A percentile compares a stretch with the other conserved stretches of the same genome.
These are phyloP conservation scores for Dipodomys stephensi DNA, from an alignment of 2,113 vertebrate species.

Conservation along the genomic window DNA sequence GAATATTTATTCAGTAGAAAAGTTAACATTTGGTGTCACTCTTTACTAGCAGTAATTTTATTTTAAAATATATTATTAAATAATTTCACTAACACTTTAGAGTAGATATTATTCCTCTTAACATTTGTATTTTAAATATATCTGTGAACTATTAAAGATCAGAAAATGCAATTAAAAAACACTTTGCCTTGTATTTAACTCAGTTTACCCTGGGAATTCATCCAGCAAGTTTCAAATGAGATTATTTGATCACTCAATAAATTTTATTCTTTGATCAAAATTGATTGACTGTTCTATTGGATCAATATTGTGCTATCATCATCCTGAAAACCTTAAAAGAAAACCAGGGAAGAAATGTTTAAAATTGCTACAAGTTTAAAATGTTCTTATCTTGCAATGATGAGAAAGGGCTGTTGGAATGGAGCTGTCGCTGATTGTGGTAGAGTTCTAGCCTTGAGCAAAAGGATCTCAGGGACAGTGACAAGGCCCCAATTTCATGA, in stretches of 20 bases:
- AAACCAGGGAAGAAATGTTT: not conserved
- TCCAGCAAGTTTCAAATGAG: not conserved
- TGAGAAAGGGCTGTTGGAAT: not conserved
- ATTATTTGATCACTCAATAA: not conserved
- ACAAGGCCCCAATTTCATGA: too few species aligned
- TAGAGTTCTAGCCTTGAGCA: too few species aligned
- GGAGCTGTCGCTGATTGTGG: too few species aligned
- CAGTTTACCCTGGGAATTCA: not conserved
- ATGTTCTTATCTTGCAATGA: not conserved
- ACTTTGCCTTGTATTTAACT: not conserved
- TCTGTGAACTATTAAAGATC: not conserved
- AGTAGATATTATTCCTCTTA: not conserved
- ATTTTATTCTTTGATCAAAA: not conserved
- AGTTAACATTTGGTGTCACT: not conserved
- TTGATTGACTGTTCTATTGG: not conserved
- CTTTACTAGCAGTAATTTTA: not conserved
- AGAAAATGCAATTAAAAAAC: too few species aligned
- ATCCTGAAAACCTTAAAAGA: not conserved
- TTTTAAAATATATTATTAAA: slow-evolving; percentile 26
- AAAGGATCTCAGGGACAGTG: too few species aligned
- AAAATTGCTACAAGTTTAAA: not conserved
- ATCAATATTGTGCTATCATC: not conserved
- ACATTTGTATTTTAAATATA: not conserved
- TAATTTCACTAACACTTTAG: not conserved
- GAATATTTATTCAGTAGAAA: not conserved